phyloP scores from a whole-genome alignment of 2,888 invertebrate species.

The Hydropsyche betteni region DNA sequence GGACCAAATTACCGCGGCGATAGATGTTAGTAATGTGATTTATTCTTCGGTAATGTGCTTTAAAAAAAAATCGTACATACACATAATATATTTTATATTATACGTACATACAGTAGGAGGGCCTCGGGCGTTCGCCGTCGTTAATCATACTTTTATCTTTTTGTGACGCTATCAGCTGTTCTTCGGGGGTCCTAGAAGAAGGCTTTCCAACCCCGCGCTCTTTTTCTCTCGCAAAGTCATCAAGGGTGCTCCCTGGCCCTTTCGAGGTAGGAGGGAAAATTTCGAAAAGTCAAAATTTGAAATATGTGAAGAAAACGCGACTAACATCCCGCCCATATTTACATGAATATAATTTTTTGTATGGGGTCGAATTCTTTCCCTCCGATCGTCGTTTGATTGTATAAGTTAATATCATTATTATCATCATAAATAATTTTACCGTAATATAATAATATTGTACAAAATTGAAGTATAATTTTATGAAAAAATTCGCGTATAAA shows the following conservation, averaged over 20 bases:
- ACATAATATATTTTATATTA: too few relatives aligned
- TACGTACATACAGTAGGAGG: conserved; percentile 13
- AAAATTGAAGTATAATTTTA: too few relatives aligned
- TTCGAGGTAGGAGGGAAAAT: neutral
- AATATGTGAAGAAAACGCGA: neutral
- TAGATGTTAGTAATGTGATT: conserved; percentile 51
- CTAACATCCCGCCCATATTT: conserved; percentile 42
- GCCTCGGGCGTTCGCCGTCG: conserved; percentile 42
- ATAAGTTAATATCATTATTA: neutral
- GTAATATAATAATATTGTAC: too few relatives aligned
- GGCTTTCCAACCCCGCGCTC: conserved; percentile 51
- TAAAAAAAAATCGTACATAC: conserved; percentile 46
- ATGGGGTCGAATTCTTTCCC: neutral
- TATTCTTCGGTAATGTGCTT: conserved; percentile 51
- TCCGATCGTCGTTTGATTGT: neutral
- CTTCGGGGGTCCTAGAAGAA: conserved; percentile 48
- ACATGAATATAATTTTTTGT: conserved; percentile 45
- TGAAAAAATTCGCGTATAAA: too few relatives aligned
- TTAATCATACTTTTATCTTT: conserved; percentile 68
- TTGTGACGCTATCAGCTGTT: conserved; percentile 67
- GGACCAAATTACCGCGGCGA: conserved; percentile 50
- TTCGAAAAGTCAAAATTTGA: conserved; percentile 11
- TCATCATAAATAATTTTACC: too few relatives aligned
- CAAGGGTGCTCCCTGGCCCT: conserved; percentile 34
- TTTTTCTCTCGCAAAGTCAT: conserved; percentile 54